Base-by-base conservation (phyloP, 2,797 vertebrate species). In the Syncerus caffer region DNA sequence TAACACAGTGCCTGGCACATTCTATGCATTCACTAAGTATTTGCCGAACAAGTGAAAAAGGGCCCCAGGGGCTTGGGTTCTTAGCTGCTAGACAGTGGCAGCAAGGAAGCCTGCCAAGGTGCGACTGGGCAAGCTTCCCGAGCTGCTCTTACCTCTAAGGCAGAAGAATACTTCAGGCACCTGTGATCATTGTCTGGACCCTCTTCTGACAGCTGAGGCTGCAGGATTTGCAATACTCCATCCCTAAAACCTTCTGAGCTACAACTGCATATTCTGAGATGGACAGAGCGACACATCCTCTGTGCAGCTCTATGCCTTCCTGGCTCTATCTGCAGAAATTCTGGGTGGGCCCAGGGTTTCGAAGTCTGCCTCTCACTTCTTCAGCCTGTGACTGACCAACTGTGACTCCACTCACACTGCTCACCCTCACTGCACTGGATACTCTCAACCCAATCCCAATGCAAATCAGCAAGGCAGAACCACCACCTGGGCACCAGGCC, bases 71-170 rank as follows among this genome's bases (percentile, higher is more conserved):
- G 8, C 42, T 76, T 85, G 79, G 34, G 31, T 74, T 79, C 74
- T 60, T 57, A 64, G 11, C 57, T 38, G 16, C 1, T 58, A 34
- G 21, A 38, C 42, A n/a, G 4, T 10, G 23, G 38, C 45, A 27
- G 14, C 15, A 45, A 97, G 31, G 31, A 86, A 29, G 14, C 15
- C 71, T 76, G 67, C n/a, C 16, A 15, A 50, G 17, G n/a, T 21
- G n/a, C 3, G 3, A 34, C 3, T n/a, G 12, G 27, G 31, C 4
- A n/a, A 55, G 2, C 29, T 31, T 88, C 23, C 31, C 1, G 0
- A 82, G n/a, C 76, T 47, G 38, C 62, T 95, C n/a, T 89, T 57
- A 83, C 53, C 29, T 84, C 60, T 58, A 83, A 88, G 38, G 25
- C 50, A 51, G 34, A 23, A 78, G 86, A 87, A 71, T 3, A 2